phyloP scores from a whole-genome alignment of 1,140 invertebrate species.

The Chelonus insularis region DNA sequence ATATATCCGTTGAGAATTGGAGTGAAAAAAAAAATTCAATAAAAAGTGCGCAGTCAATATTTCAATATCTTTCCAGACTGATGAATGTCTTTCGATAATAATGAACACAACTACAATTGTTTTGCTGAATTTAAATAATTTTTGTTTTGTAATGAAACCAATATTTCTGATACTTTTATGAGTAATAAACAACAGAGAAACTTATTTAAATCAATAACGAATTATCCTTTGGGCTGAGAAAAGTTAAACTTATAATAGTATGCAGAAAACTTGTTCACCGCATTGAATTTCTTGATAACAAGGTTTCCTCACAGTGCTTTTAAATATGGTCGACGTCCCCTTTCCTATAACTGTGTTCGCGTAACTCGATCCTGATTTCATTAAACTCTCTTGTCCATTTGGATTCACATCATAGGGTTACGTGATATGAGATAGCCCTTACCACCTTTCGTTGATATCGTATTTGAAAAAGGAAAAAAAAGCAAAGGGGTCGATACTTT shows the following conservation, averaged over 20 bases:
- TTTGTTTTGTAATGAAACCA: too few species aligned
- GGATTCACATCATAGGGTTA: slow-evolving; percentile 21
- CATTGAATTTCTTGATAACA: slow-evolving; percentile 19
- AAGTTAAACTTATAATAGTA: background rate
- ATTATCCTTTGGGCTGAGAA: too few species aligned
- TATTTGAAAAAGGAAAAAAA: slow-evolving; percentile 21
- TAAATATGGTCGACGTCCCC: slow-evolving; percentile 19
- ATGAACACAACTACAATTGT: too few species aligned
- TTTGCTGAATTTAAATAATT: too few species aligned
- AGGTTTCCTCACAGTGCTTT: slow-evolving; percentile 10
- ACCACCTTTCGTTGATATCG: slow-evolving; percentile 13
- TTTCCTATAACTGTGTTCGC: slow-evolving; percentile 3
- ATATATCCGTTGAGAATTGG: background rate
- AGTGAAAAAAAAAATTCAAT: slow-evolving; percentile 46
- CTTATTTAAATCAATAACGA: too few species aligned
- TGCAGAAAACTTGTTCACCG: background rate
- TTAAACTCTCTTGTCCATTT: slow-evolving; percentile 29
- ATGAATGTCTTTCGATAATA: too few species aligned
- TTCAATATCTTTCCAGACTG: too few species aligned
- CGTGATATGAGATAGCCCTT: slow-evolving; percentile 17
- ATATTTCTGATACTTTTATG: too few species aligned
- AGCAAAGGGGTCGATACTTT: slow-evolving; percentile 8
- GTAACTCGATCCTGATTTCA: slow-evolving; percentile 29
- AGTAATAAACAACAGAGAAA: too few species aligned
- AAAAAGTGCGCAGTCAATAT: slow-evolving; percentile 36